Conservation (phyloP, 2,113 vertebrate genomes). For the Boleophthalmus pectinirostris region DNA sequence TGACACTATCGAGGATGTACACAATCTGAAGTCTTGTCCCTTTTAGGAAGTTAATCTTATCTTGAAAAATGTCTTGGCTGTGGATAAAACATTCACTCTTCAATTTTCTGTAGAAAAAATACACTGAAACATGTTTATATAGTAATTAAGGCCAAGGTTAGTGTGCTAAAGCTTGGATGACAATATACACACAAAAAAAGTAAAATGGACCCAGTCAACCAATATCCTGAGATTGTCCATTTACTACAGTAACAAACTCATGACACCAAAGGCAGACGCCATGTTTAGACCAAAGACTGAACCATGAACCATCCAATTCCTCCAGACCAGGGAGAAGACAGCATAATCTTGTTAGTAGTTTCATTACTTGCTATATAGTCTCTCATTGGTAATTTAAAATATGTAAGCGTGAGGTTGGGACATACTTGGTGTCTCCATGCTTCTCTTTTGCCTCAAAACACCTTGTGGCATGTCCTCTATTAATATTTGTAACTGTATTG, state of each 20-base stretch:
- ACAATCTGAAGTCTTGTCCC: background rate
- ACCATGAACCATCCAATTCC: background rate
- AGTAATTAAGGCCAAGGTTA: constrained; percentile 18
- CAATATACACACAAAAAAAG: constrained; percentile 2
- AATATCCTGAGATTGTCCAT: constrained; percentile 61
- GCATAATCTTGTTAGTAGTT: background rate
- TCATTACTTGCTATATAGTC: constrained; percentile 4
- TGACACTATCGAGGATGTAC: background rate
- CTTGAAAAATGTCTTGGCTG: constrained; percentile 16
- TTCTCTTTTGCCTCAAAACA: background rate
- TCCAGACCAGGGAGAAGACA: background rate
- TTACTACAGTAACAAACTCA: constrained; percentile 54
- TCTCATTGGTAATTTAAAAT: constrained; percentile 9
- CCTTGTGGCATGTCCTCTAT: background rate
- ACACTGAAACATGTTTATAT: constrained; percentile 8
- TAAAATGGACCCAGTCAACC: background rate
- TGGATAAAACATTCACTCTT: constrained; percentile 8
- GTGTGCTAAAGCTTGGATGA: background rate
- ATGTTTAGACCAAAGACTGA: background rate
- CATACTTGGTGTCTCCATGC: background rate
- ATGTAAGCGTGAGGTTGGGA: constrained; percentile 13
- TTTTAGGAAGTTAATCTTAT: background rate
- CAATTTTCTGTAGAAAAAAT: constrained; percentile 1
- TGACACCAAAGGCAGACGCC: constrained; percentile 10
- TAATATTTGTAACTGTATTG: background rate